phyloP scores from a whole-genome alignment of 2,888 invertebrate genomes.

The Siphonodentalium dalli region DNA sequence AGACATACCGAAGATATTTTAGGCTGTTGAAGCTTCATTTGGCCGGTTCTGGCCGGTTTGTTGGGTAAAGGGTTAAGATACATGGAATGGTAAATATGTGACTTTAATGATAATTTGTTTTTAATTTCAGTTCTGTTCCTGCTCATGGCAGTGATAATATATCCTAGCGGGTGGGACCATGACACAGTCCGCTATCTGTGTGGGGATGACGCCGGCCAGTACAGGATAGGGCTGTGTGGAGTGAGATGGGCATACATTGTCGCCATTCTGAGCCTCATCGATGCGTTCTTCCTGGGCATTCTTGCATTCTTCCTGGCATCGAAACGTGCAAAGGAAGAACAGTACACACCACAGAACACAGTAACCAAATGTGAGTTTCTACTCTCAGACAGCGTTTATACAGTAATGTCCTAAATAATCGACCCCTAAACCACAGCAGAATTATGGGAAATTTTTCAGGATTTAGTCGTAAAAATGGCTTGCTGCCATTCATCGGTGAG shows the following conservation, averaged over 20 bases:
- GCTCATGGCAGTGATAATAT: slow-evolving; percentile 86
- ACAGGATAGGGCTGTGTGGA: slow-evolving; percentile 81
- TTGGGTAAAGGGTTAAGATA: too few species aligned
- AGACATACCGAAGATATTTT: too few species aligned
- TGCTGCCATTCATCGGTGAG: too few species aligned
- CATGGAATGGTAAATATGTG: too few species aligned
- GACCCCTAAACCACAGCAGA: too few species aligned
- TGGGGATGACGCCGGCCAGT: slow-evolving; percentile 73
- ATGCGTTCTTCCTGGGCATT: slow-evolving; percentile 84
- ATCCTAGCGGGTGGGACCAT: slow-evolving; percentile 91
- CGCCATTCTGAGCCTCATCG: slow-evolving; percentile 85
- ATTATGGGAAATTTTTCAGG: too few species aligned
- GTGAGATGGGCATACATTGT: slow-evolving; percentile 83
- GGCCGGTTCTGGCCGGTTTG: too few species aligned
- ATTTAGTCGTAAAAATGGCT: too few species aligned
- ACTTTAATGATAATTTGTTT: too few species aligned
- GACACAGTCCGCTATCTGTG: slow-evolving; percentile 84
- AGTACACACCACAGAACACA: slow-evolving; percentile 42
- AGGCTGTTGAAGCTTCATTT: too few species aligned
- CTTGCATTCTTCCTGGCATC: slow-evolving; percentile 93
- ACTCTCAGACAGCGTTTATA: too few species aligned
- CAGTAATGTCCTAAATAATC: too few species aligned
- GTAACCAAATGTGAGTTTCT: slow-evolving; percentile 61
- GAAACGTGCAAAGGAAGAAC: slow-evolving; percentile 71
- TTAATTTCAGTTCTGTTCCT: slow-evolving; percentile 79